Percentiles rank a stretch among this genome's conserved stretches.
phyloP scores from a whole-genome alignment of 2,113 vertebrate genomes.

The Bubo blakistoni region DNA sequence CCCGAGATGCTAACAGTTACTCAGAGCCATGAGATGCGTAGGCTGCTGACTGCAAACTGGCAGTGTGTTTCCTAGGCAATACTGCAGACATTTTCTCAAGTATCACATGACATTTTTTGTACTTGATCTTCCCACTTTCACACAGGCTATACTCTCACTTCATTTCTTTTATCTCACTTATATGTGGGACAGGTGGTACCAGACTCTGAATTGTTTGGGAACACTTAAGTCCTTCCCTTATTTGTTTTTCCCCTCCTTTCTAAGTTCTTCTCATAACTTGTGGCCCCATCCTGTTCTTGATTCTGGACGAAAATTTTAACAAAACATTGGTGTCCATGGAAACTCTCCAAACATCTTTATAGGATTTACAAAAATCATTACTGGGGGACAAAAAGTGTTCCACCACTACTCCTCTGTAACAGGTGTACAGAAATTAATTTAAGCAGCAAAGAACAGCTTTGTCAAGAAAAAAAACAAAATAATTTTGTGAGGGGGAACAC shows the following conservation, averaged over 20 bases:
- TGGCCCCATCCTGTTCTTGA: background rate
- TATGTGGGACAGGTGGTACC: background rate
- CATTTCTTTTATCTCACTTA: background rate
- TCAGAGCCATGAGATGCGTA: background rate
- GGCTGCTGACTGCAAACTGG: slow-evolving; percentile 7
- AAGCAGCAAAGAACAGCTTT: background rate
- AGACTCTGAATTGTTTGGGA: background rate
- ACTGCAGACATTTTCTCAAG: background rate
- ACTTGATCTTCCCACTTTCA: background rate
- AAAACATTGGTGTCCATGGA: background rate
- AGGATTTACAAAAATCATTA: background rate
- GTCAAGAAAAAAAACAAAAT: background rate
- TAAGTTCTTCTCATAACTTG: background rate
- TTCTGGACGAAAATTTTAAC: background rate
- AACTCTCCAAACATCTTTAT: background rate
- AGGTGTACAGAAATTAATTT: background rate
- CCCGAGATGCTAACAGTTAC: background rate
- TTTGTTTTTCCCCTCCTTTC: background rate
- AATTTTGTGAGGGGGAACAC: background rate
- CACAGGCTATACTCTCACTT: background rate
- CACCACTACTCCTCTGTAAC: background rate
- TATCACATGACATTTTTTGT: background rate
- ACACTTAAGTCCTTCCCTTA: background rate
- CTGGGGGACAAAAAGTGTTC: background rate
- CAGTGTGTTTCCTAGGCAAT: slow-evolving; percentile 23